Evolutionary conservation across 2,888 invertebrate genomes (phyloP).

Genomic region (Charanyca ferruginea): DNA sequence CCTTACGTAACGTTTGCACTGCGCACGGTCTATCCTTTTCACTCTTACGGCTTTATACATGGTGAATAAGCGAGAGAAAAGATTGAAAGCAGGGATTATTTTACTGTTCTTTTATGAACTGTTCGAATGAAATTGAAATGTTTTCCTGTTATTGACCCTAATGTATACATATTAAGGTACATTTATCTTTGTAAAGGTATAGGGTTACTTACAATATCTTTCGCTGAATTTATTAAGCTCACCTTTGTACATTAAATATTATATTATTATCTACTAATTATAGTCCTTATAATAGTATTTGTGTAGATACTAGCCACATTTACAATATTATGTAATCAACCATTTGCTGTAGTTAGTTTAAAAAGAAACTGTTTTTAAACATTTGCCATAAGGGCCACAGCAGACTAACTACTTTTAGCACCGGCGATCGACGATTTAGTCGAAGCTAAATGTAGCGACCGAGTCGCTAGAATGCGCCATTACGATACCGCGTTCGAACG

Average conservation of each 20-base stretch:
- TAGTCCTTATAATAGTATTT: slow-evolving; percentile 28
- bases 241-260: slow-evolving; percentile 49
- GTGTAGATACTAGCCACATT: not conserved
- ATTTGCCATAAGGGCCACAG: not conserved
- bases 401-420: too few relatives aligned
- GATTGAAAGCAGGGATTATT: slow-evolving; percentile 1
- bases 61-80: slow-evolving; percentile 26
- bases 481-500: too few relatives aligned
- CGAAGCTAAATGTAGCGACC: too few relatives aligned
- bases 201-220: slow-evolving; percentile 22
- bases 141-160: not conserved
- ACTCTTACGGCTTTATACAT: slow-evolving; percentile 46
- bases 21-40: slow-evolving; percentile 57
- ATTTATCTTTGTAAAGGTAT: slow-evolving; percentile 18
- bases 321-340: not conserved
- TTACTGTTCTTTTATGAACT: not conserved
- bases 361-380: not conserved
- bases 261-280: slow-evolving; percentile 26
- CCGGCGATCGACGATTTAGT: too few relatives aligned
- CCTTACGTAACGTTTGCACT: slow-evolving; percentile 71
- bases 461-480: too few relatives aligned
- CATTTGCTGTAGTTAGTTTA: not conserved
- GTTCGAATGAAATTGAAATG: not conserved
- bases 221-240: slow-evolving; percentile 52
- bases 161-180: slow-evolving; percentile 14